Evolutionary conservation across 2,888 invertebrate genomes (phyloP).

Genomic region (Metopia argyrocephala): DNA sequence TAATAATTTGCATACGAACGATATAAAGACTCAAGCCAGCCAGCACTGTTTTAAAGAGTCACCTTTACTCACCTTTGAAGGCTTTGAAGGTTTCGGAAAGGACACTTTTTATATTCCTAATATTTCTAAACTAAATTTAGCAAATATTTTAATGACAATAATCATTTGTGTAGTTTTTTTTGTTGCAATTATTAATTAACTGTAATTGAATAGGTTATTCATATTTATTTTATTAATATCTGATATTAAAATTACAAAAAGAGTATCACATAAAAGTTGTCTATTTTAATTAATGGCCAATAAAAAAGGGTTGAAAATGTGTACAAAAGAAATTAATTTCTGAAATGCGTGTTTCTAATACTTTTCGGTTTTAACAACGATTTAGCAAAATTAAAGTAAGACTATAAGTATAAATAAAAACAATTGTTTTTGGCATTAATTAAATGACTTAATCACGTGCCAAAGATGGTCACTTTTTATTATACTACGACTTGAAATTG

Average conservation of each 20-base stretch:
- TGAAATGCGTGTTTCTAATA: constrained; percentile 46
- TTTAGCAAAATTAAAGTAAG: constrained; percentile 19
- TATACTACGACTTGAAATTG: constrained; percentile 28
- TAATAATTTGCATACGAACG: too few species aligned
- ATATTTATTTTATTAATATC: constrained; percentile 38
- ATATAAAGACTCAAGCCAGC: too few species aligned
- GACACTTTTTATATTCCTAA: too few species aligned
- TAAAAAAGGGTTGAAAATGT: constrained; percentile 16
- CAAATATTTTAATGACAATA: too few species aligned
- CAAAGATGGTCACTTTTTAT: constrained; percentile 55
- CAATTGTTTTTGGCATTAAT: constrained; percentile 59
- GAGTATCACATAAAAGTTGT: neutral
- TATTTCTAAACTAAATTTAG: too few species aligned
- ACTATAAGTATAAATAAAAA: constrained; percentile 1
- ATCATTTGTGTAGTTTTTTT: too few species aligned
- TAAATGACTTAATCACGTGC: constrained; percentile 63
- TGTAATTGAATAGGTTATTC: too few species aligned
- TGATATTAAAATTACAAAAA: neutral
- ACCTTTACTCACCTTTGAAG: too few species aligned
- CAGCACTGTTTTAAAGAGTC: too few species aligned
- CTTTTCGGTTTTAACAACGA: neutral
- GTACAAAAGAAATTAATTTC: constrained; percentile 37
- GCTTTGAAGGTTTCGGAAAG: too few species aligned
- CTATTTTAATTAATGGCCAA: constrained; percentile 27
- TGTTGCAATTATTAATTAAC: too few species aligned